These are phyloP conservation scores for Albula glossodonta DNA, from an alignment of 2,113 vertebrate species.

Conservation along the genomic window DNA sequence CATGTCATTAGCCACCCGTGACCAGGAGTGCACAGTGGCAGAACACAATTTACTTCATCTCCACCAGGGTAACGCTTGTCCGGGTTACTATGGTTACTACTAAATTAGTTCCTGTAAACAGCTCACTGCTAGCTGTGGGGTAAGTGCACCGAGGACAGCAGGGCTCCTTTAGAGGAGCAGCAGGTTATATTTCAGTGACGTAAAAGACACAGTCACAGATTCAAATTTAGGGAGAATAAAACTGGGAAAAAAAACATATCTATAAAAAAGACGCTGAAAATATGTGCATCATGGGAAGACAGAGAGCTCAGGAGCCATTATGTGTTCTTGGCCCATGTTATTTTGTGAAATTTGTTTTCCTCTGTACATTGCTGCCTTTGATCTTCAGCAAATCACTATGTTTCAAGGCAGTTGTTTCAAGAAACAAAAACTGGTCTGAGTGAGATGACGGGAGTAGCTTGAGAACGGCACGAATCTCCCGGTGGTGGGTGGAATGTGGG, in stretches of 20 bases:
- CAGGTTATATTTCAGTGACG: background rate
- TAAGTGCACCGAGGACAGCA: background rate
- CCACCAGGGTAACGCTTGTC: background rate
- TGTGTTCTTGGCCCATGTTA: background rate
- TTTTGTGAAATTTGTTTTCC: background rate
- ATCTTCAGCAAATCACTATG: background rate
- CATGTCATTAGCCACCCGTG: background rate
- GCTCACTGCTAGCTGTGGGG: too few relatives aligned
- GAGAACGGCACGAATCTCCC: background rate
- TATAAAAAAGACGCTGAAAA: background rate
- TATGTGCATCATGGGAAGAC: background rate
- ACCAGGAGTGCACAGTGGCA: too few relatives aligned
- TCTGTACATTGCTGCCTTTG: background rate
- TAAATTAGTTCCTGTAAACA: background rate
- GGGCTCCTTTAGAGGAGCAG: background rate
- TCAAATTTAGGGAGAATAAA: too few relatives aligned
- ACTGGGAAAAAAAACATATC: background rate
- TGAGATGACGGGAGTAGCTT: background rate
- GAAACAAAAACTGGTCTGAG: background rate
- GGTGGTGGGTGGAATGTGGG: background rate
- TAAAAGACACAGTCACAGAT: too few relatives aligned
- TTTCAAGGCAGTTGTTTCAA: background rate
- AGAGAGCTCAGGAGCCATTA: background rate
- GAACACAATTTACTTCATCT: background rate
- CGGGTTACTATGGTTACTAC: background rate